Evolutionary conservation across 2,888 invertebrate genomes (phyloP).

Genomic region (Sinopyrophorus schimmeli): DNA sequence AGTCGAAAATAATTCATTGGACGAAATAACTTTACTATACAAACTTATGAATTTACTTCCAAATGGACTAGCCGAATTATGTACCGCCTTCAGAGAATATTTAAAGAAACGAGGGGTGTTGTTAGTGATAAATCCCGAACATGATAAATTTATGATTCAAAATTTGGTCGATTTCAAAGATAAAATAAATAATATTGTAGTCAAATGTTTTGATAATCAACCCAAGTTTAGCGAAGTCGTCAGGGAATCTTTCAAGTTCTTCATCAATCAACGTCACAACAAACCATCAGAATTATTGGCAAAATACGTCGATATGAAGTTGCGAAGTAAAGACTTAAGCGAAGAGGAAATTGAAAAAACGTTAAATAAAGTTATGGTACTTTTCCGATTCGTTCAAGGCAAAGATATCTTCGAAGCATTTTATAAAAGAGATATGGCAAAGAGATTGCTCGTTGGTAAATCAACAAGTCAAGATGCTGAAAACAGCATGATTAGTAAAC

Average conservation of each 20-base stretch:
- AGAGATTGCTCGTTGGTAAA: constrained; percentile 91
- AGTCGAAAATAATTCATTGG: constrained; percentile 82
- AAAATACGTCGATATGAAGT: constrained; percentile 94
- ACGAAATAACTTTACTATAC: constrained; percentile 85
- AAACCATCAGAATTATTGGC: constrained; percentile 98
- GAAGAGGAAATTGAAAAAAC: constrained; percentile 94
- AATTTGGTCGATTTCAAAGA: constrained; percentile 95
- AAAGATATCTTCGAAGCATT: constrained; percentile 99
- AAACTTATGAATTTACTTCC: constrained; percentile 82
- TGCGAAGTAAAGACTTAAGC: constrained; percentile 92
- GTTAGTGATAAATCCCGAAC: constrained; percentile 93
- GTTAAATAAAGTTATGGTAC: constrained; percentile 95
- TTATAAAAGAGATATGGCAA: constrained; percentile 97
- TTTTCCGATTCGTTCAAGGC: constrained; percentile 97
- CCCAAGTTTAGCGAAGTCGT: constrained; percentile 90
- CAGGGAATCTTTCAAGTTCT: constrained; percentile 93
- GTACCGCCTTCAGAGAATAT: constrained; percentile 83
- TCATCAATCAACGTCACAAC: constrained; percentile 94
- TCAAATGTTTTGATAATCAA: constrained; percentile 83
- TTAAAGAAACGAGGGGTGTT: constrained; percentile 93
- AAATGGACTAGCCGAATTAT: constrained; percentile 83
- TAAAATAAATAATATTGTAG: constrained; percentile 88
- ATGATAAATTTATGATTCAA: constrained; percentile 91
- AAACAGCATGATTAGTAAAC: constrained; percentile 95
- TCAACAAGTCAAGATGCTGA: constrained; percentile 98